Conservation (phyloP, 2,113 vertebrate genomes). For the Poeciliopsis turrubarensis region DNA sequence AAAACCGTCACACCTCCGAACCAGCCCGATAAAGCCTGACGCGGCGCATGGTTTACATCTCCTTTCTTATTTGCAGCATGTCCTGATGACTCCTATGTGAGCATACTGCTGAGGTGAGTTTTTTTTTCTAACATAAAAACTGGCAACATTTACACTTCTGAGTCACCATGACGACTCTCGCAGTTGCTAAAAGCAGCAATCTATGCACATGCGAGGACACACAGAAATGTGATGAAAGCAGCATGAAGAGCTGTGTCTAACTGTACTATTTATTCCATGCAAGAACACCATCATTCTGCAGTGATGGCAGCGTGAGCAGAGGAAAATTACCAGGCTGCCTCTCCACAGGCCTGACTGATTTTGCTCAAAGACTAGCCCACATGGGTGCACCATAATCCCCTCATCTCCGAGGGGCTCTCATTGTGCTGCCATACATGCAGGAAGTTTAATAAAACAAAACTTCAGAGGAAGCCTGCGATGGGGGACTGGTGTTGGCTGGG, state of each 20-base stretch:
- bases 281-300: constrained; percentile 45
- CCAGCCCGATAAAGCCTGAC: neutral
- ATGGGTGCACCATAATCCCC: constrained; percentile 60
- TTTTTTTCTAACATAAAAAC: neutral
- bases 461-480: constrained; percentile 38
- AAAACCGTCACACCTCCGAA: neutral
- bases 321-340: constrained; percentile 66
- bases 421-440: constrained; percentile 55
- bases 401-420: constrained; percentile 63
- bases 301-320: constrained; percentile 45
- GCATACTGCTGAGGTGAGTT: neutral
- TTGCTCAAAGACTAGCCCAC: constrained; percentile 61
- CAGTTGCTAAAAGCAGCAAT: constrained; percentile 23
- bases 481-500: constrained; percentile 13
- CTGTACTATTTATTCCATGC: constrained; percentile 46
- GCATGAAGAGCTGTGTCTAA: constrained; percentile 17
- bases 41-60: neutral
- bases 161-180: constrained; percentile 3
- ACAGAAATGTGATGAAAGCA: constrained; percentile 32
- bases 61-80: neutral
- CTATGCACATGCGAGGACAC: constrained; percentile 29
- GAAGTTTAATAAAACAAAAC: constrained; percentile 70
- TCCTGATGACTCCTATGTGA: neutral
- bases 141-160: neutral
- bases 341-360: constrained; percentile 69